phyloP scores from a whole-genome alignment of 2,888 invertebrate species.

The Stenurella melanura region DNA sequence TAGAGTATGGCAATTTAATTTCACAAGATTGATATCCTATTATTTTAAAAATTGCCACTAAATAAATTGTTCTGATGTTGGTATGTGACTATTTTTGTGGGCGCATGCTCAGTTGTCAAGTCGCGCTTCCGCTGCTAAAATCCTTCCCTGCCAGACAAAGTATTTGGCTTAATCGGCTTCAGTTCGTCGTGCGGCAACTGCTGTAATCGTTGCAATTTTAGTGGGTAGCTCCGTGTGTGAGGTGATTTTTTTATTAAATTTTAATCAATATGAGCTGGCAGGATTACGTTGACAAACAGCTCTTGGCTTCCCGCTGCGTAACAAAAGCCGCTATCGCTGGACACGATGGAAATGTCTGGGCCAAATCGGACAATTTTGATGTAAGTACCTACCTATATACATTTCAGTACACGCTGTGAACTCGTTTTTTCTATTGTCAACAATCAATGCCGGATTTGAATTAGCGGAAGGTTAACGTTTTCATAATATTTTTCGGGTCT shows the following conservation, averaged over 20 bases:
- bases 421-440: constrained; percentile 44
- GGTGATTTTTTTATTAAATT: constrained; percentile 66
- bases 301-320: constrained; percentile 95
- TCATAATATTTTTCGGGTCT: neutral
- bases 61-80: constrained; percentile 44
- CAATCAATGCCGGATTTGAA: constrained; percentile 19
- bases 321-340: constrained; percentile 96
- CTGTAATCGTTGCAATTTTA: constrained; percentile 62
- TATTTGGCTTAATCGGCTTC: constrained; percentile 66
- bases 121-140: constrained; percentile 66
- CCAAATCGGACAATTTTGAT: constrained; percentile 94
- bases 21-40: no score
- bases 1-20: no score
- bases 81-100: constrained; percentile 30
- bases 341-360: constrained; percentile 96
- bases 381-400: constrained; percentile 78
- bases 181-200: constrained; percentile 68
- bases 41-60: constrained; percentile 27
- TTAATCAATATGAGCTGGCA: constrained; percentile 93
- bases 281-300: constrained; percentile 98
- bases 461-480: neutral
- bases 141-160: constrained; percentile 61
- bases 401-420: constrained; percentile 42
- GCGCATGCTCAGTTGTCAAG: constrained; percentile 65
- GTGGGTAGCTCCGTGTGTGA: constrained; percentile 70